Base-by-base conservation (phyloP, 1,140 invertebrate genomes). In the Aphaenogaster rudis region DNA sequence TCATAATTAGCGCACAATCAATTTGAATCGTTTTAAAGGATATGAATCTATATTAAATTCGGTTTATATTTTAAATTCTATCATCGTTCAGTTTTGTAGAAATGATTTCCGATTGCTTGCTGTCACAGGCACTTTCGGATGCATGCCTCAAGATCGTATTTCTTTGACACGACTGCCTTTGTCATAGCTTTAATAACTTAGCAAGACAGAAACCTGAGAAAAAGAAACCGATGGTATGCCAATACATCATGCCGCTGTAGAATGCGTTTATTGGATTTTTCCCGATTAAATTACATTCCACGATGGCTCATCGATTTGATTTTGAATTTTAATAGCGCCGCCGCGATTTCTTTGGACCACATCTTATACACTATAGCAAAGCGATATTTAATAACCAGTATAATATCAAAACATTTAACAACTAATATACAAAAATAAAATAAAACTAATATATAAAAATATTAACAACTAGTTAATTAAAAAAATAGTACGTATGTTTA, bases 181-280 rank as follows among this genome's bases (percentile, higher is more conserved):
- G 80, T 84, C 80, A 84, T 84, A 84, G 80, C 80, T 84, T 84
- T 84, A 84, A 84, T 84, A 84, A 84, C 80, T 84, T 61, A 74
- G 69, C 69, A 39, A 57, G 74, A 36, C 36, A n/a, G 52, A 72
- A 72, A 69, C 69, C 39, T 17, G 86, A 86, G 63, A 84, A 88
- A 78, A 90, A 91, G 82, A 88, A 90, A 91, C 89, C 79, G 71
- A 88, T 74, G 88, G 90, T 88, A 90, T 91, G 90, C 82, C 90
- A 91, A 91, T 90, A 91, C 57, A 76, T 39, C 79, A 59, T 71
- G 89, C 59, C 84, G 81, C 63, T 59, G 42, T 76, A 87, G 94
- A 94, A 95, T 94, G 92, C 93, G 92, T 93, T 94, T 95, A 94
- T 95, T 95, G 93, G 92, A 95, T 94, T 95, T 93, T 93, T 94